Base-by-base conservation (phyloP, 2,113 vertebrate genomes). In the Zootoca vivipara region DNA sequence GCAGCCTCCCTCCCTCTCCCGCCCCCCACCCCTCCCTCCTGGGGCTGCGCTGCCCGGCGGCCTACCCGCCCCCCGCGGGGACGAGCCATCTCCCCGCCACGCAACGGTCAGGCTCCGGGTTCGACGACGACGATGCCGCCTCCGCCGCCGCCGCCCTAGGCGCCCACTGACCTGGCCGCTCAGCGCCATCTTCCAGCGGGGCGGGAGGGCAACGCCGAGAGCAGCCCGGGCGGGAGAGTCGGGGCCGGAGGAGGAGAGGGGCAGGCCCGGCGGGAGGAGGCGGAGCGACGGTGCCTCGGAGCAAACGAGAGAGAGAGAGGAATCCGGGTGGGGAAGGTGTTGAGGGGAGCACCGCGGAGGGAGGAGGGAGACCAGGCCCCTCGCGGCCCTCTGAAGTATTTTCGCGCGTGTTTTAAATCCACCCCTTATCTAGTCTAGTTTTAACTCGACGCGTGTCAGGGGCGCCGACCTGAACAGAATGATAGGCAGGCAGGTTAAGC, bases 41-140 rank as follows among this genome's bases (percentile, higher is more conserved):
- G 9, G 74, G 96, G 80, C 93, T 85, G 88, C 88, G 94, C 91
- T 92, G 93, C 91, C n/a, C 52, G 1, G 38, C 22, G 58, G 62
- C 42, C 30, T n/a, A 7, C 56, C 3, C 5, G 40, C 64, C 33
- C 46, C 42, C 78, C 46, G 8, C 1, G 46, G 35, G 95, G 78
- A 91, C 85, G 86, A 88, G 94, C 92, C 92, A 93, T 89, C 93
- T 52, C 42, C 42, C 26, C 28, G 28, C 77, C 3, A 12, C 20
- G 15, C n/a, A 20, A 5, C 79, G 28, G 85, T 3, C 18, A 10
- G 30, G 87, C 84, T 88, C 89, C 88, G 87, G 81, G 86, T 84
- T 82, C 80, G 80, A 83, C 85, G 38, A 1, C 46, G 40, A 38
- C 38, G 38, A 38, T 3, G n/a, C 5, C 78, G 80, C 75, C 58